Evolutionary conservation across 1,140 invertebrate genomes (phyloP), one percentile per base, ranked within the genome.

Genomic region (Ectropis grisescens): DNA sequence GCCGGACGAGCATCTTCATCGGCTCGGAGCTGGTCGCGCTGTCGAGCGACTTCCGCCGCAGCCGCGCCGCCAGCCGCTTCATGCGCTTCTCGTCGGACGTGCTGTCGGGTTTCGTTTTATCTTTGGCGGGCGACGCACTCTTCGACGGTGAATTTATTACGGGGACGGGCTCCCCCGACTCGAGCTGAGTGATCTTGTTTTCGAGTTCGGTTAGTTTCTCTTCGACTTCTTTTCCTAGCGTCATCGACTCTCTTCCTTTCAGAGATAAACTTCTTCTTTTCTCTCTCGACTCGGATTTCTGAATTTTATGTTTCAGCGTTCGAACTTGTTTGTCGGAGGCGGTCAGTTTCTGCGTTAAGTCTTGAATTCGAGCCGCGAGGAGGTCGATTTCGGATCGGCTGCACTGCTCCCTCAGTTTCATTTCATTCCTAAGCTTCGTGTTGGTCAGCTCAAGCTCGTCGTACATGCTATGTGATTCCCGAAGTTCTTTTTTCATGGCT

Each of bases 341-440:
- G 2, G 86, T 88, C 12, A 95, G 81, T 69, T 95, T 96, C 16
- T 86, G 85, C 0, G 93, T 95, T 19, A 95, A 69, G 67, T 96
- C 93, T 58, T 94, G 88, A 24, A 95, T 90, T 13, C 93, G 85
- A n/a, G 88, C 89, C 1, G 90, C 91, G 90, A 95, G 92, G 37
- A 95, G 71, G 28, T 88, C 86, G 11, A 91, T 85, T 66, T 94
- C 91, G 0, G 90, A 87, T 35, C 89, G 85, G 52, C 91, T 88
- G 37, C 90, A 87, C 42, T 90, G 85, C 44, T 89, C 88, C 25
- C 86, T 70, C 2, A 88, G 65, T 40, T 89, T 87, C 42, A 90
- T 80, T 57, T 93, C 91, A 59, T 92, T 90, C 29, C 88, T 87
- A 19, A 93, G 78, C 16, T 88, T 88, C 37, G 91, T 86, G 47